Conservation (phyloP, 2,113 vertebrate species). For the Pampusana beccarii region DNA sequence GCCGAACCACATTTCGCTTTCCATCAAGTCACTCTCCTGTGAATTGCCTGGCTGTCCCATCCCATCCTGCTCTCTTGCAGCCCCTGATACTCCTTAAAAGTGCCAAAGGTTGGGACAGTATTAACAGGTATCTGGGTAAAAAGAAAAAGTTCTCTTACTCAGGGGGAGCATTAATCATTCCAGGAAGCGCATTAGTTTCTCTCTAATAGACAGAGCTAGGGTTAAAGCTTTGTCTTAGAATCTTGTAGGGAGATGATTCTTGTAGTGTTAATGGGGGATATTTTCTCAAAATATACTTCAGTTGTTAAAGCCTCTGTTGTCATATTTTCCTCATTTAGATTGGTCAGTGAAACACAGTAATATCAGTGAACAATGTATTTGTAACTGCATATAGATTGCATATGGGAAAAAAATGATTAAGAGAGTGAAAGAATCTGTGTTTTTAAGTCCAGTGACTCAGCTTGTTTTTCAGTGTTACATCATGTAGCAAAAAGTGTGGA, state of each 20-base stretch:
- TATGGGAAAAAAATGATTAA: not conserved
- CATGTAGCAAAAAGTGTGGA: not conserved
- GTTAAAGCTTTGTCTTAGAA: not conserved
- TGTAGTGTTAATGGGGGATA: not conserved
- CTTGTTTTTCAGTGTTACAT: not conserved
- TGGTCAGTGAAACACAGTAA: not conserved
- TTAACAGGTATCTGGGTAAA: not conserved
- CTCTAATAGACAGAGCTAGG: not conserved
- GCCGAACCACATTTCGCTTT: not conserved
- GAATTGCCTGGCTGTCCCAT: not conserved
- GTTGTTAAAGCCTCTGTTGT: not conserved
- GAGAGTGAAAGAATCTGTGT: not conserved
- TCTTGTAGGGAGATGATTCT: not conserved
- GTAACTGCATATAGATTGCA: not conserved
- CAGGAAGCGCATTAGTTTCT: not conserved
- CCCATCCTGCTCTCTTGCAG: not conserved
- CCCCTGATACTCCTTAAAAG: not conserved
- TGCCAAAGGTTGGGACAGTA: not conserved
- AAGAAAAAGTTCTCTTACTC: slow-evolving; percentile 41
- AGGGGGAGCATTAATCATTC: not conserved
- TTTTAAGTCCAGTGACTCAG: not conserved
- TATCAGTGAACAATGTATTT: not conserved
- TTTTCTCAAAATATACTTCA: not conserved
- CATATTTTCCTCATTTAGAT: not conserved
- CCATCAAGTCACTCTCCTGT: not conserved